A percentile compares a stretch with the other conserved stretches of the same genome.
Evolutionary conservation across 2,113 vertebrate genomes (phyloP).

Genomic region (Microcebus ravelobensis): DNA sequence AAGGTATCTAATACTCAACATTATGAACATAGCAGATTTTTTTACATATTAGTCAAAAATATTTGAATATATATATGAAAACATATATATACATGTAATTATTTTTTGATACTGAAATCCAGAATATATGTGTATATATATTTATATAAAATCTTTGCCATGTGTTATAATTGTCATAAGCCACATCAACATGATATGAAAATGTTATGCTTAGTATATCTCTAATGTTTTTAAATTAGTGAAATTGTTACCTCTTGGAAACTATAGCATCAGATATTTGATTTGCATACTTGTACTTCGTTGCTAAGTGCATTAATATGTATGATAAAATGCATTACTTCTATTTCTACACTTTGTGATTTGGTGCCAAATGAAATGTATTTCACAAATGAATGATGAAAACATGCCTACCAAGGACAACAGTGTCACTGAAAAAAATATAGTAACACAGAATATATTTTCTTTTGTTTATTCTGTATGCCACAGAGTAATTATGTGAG

Average conservation of each 20-base stretch:
- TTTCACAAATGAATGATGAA: conserved; percentile 14
- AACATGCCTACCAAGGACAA: conserved; percentile 1
- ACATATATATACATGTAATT: not conserved
- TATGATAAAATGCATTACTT: not conserved
- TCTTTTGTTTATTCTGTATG: conserved; percentile 23
- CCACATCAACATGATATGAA: not conserved
- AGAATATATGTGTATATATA: not conserved
- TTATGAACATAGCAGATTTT: not conserved
- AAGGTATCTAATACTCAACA: not conserved
- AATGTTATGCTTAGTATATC: not conserved
- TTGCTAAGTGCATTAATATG: not conserved
- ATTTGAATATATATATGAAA: not conserved
- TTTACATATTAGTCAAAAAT: not conserved
- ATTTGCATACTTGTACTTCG: not conserved
- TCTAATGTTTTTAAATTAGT: not conserved
- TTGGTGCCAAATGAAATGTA: conserved; percentile 30
- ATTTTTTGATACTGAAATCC: too few relatives aligned
- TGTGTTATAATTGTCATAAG: not conserved
- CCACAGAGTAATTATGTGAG: not conserved
- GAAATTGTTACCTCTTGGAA: not conserved
- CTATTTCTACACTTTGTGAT: not conserved
- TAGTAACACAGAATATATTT: not conserved
- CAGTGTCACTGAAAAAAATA: not conserved
- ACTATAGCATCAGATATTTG: not conserved
- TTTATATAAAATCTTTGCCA: not conserved